Percentiles rank a stretch among this genome's conserved stretches.
These are phyloP conservation scores for Epizoanthus rinbou DNA, from an alignment of 92 coral and sea anemone genomes.

Conservation along the genomic window DNA sequence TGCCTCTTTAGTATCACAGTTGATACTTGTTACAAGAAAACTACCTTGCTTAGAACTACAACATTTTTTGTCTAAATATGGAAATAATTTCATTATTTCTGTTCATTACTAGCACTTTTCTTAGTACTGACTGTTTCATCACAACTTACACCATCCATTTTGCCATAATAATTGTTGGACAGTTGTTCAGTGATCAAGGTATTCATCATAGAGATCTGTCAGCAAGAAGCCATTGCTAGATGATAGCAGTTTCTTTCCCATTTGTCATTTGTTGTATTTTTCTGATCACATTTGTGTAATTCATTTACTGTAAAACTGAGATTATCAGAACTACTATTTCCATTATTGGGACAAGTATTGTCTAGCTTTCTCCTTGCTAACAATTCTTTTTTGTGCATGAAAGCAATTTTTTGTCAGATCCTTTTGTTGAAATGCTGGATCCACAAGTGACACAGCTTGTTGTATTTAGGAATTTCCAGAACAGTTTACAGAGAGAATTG, in stretches of 20 bases:
- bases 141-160: too few species aligned
- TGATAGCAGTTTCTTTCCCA: neutral
- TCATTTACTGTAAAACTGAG: neutral
- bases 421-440: neutral
- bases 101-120: too few species aligned
- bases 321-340: constrained; percentile 1
- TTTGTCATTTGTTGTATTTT: neutral
- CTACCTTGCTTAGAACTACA: too few species aligned
- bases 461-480: constrained; percentile 6
- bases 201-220: neutral
- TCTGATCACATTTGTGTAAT: neutral
- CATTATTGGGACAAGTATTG: constrained; percentile 8
- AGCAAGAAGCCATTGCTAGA: neutral
- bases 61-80: too few species aligned
- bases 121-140: too few species aligned
- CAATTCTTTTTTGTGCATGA: neutral
- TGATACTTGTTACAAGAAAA: too few species aligned
- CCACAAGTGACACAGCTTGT: constrained; percentile 10
- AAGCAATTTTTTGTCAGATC: constrained; percentile 10
- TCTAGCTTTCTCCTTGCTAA: neutral
- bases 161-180: too few species aligned
- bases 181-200: too few species aligned
- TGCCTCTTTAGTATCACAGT: too few species aligned
- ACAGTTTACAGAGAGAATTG: neutral
- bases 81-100: too few species aligned